Evolutionary conservation across 2,113 vertebrate species (phyloP).

Genomic region (Rhinopomastus cyanomelas): DNA sequence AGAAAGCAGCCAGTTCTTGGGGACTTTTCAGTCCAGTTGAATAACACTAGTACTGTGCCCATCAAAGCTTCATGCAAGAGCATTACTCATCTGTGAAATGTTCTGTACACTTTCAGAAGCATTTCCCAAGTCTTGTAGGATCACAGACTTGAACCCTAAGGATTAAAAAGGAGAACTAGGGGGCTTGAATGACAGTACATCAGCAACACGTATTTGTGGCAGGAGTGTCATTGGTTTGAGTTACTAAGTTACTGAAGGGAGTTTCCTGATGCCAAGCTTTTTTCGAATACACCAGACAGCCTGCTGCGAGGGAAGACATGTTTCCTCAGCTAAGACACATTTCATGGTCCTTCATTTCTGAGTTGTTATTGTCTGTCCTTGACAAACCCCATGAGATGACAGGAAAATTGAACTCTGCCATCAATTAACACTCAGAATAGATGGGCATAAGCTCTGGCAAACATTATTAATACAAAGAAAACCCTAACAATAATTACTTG

Average conservation of each 20-base stretch:
- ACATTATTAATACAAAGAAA: neutral
- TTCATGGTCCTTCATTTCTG: neutral
- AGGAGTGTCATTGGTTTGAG: neutral
- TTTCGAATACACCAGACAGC: neutral
- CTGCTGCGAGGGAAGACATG: neutral
- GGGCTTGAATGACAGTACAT: neutral
- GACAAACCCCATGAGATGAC: neutral
- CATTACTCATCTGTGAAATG: neutral
- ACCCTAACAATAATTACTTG: neutral
- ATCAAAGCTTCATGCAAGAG: neutral
- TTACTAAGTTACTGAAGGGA: neutral
- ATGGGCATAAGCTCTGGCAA: neutral
- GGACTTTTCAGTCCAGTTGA: neutral
- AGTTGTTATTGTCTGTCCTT: slow-evolving; percentile 2
- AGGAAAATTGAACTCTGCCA: slow-evolving; percentile 41
- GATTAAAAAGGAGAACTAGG: neutral
- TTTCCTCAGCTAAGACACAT: neutral
- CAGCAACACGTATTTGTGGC: neutral
- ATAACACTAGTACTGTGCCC: neutral
- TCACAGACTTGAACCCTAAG: neutral
- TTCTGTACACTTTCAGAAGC: neutral
- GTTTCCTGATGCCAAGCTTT: neutral
- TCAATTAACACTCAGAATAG: slow-evolving; percentile 23
- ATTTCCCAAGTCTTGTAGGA: neutral
- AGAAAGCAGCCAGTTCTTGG: neutral